Percentiles rank a stretch among this genome's conserved stretches.
These are phyloP conservation scores for Hydrocynus forskahlii DNA, from an alignment of 2,797 vertebrate genomes.

Conservation along the genomic window DNA sequence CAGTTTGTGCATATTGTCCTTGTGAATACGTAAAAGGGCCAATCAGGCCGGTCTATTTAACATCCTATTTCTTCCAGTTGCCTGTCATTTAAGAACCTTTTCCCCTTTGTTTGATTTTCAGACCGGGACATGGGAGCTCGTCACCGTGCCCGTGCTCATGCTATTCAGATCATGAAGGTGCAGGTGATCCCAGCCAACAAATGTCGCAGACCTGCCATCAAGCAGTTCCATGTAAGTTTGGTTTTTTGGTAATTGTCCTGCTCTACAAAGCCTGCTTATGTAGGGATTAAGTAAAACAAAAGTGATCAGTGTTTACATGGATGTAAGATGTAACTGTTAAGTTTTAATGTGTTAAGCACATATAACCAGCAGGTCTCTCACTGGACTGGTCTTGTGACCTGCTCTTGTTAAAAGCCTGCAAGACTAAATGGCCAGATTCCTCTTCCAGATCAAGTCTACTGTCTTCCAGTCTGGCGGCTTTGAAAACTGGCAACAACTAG, in stretches of 20 bases:
- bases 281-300: neutral
- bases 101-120: constrained; percentile 56
- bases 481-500: constrained; percentile 64
- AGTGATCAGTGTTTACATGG: neutral
- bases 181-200: constrained; percentile 92
- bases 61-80: neutral
- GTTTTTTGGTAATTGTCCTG: too few relatives aligned
- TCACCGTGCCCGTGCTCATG: constrained; percentile 93
- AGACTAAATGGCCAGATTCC: constrained; percentile 65
- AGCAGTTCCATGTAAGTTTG: constrained; percentile 92
- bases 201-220: constrained; percentile 87
- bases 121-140: constrained; percentile 97
- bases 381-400: constrained; percentile 57
- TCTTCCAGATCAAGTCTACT: constrained; percentile 69
- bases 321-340: neutral
- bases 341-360: neutral
- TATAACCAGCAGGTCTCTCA: constrained; percentile 64
- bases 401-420: constrained; percentile 61
- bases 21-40: constrained; percentile 79
- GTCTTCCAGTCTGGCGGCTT: constrained; percentile 68
- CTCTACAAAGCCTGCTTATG: too few relatives aligned
- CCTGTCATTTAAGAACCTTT: neutral
- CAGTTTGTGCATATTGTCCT: constrained; percentile 72
- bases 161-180: constrained; percentile 99
- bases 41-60: too few relatives aligned